Base-by-base conservation (phyloP, 2,888 invertebrate species). In the Cryptocheilus praepositus region DNA sequence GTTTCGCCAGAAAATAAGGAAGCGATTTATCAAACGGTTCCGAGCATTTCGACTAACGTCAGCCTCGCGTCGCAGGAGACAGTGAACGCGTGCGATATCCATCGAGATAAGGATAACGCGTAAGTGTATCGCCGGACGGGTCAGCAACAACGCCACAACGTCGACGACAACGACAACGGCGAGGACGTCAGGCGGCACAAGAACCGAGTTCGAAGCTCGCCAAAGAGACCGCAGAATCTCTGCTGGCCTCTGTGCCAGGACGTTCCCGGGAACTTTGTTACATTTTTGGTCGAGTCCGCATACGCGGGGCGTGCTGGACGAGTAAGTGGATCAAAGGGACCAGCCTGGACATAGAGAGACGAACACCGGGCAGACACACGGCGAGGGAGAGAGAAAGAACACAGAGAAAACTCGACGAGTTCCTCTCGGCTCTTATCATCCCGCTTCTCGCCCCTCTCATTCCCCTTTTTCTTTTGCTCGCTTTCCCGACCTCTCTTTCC, bases 191-290 rank as follows among this genome's bases (percentile, higher is more conserved):
- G 68, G 65, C 36, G 74, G 64, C 64, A 74, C 76, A 80, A 81
- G 82, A 81, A 83, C 79, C 63, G 72, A 63, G 77, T 80, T 80
- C 80, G 80, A 76, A 77, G 78, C 67, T 60, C 72, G 73, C 79
- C 86, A 87, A 88, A 85, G 84, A 79, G 84, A 86, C 86, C 86
- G 82, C 87, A 83, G 84, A 87, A 87, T 86, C 85, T 85, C 83
- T 75, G 73, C 76, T 73, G 74, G 73, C 71, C 80, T 81, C 71
- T 77, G 69, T 75, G 72, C 73, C 74, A 67, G 76, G 77, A 79
- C 77, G 76, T 82, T 82, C 73, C 68, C 68, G 65, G 72, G 82
- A 88, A 88, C 84, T 87, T 88, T 85, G 87, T 85, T 86, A 85
- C 83, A 87, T 87, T 88, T 88, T 88, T 87, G 82, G 83, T 83